Conservation (phyloP, 2,113 vertebrate genomes). For the Chionodraco myersi region DNA sequence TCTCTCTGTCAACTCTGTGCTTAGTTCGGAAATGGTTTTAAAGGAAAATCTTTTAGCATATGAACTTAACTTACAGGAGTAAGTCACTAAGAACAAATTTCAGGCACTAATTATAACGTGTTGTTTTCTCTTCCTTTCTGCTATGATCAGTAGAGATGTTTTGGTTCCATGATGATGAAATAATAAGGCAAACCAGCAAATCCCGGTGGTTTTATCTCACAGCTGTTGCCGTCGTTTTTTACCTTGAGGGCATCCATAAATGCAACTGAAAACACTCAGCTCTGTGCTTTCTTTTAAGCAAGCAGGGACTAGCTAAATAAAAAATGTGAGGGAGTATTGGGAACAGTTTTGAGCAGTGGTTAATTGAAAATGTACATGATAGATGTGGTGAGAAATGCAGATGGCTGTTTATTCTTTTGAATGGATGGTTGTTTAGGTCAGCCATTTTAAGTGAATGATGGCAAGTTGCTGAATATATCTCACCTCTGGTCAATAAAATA, state of each 20-base stretch:
- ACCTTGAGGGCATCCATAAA: conserved; percentile 75
- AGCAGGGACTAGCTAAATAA: conserved; percentile 50
- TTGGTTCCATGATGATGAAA: conserved; percentile 76
- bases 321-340: conserved; percentile 26
- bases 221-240: conserved; percentile 70
- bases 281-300: conserved; percentile 41
- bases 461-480: conserved; percentile 5
- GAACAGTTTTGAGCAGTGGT: conserved; percentile 46
- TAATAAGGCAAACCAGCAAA: conserved; percentile 67
- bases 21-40: conserved; percentile 54
- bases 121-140: conserved; percentile 68
- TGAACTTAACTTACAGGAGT: conserved; percentile 58
- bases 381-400: conserved; percentile 50
- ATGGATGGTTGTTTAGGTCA: conserved; percentile 8
- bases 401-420: conserved; percentile 13
- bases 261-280: conserved; percentile 64
- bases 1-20: conserved; percentile 34
- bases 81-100: conserved; percentile 68
- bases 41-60: conserved; percentile 50
- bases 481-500: conserved; percentile 2
- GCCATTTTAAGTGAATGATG: neutral
- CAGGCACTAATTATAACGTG: conserved; percentile 71
- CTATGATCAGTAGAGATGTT: conserved; percentile 64
- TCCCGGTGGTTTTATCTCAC: conserved; percentile 64
- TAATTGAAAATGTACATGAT: conserved; percentile 76